phyloP scores from a whole-genome alignment of 2,888 invertebrate genomes.

The Cylindroiulus punctatus region DNA sequence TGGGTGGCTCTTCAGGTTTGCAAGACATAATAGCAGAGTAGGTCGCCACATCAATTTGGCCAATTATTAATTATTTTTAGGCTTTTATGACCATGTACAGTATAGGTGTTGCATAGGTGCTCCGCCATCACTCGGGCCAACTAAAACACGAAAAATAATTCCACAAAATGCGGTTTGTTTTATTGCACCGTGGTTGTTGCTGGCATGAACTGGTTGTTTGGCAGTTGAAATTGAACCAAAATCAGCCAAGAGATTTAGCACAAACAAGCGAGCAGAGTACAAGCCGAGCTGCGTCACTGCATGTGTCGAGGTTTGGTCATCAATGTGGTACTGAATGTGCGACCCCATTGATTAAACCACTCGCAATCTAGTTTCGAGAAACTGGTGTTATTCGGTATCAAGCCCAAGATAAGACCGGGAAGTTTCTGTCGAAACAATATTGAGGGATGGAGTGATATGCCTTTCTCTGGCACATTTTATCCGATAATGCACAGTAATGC shows the following conservation, averaged over 20 bases:
- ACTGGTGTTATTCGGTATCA: background rate
- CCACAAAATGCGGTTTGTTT: background rate
- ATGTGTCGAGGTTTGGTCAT: too few species aligned
- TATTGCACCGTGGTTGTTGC: background rate
- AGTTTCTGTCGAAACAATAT: background rate
- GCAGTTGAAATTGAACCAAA: background rate
- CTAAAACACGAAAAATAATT: background rate
- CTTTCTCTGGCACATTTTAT: background rate
- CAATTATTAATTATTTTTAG: background rate
- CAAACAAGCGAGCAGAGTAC: too few species aligned
- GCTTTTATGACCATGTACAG: background rate
- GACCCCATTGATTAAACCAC: background rate
- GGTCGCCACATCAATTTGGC: too few species aligned
- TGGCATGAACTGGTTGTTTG: background rate
- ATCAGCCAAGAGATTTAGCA: background rate
- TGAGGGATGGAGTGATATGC: background rate
- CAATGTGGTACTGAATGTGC: too few species aligned
- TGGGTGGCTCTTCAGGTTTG: too few species aligned
- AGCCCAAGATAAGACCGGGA: background rate
- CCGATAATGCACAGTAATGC: background rate
- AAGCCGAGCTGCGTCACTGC: too few species aligned
- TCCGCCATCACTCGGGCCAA: background rate
- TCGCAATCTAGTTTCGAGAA: background rate
- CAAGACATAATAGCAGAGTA: too few species aligned
- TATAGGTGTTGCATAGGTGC: background rate